Conservation (phyloP, 2,888 invertebrate species). For the Melinaea marsaeus region DNA sequence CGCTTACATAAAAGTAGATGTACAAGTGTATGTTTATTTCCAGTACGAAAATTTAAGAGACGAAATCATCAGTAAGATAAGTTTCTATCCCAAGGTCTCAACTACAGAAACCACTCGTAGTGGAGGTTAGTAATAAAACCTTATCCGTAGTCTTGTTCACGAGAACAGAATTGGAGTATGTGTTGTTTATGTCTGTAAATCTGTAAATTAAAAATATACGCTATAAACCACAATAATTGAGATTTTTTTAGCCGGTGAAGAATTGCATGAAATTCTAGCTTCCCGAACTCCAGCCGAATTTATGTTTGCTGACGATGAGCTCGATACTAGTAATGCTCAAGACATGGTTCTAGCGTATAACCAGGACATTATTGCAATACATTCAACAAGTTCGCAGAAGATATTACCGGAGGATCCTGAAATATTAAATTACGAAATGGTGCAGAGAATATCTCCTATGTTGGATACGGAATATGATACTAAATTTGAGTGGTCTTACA, state of each 20-base stretch:
- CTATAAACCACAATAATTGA: neutral
- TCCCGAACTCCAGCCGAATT: conserved; percentile 33
- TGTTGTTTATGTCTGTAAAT: no score
- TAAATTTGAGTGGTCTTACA: conserved; percentile 56
- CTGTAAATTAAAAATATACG: no score
- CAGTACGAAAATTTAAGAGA: neutral
- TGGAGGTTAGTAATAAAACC: conserved; percentile 33
- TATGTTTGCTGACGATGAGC: conserved; percentile 29
- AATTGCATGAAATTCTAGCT: conserved; percentile 37
- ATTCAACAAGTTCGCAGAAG: conserved; percentile 26
- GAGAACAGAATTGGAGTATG: neutral
- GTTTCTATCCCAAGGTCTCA: conserved; percentile 27
- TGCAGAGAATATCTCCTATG: conserved; percentile 57
- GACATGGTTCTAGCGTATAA: conserved; percentile 16
- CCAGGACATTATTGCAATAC: conserved; percentile 24
- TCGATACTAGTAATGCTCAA: conserved; percentile 20
- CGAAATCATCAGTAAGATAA: conserved; percentile 31
- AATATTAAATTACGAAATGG: conserved; percentile 39
- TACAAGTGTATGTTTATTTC: neutral
- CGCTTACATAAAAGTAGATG: no score
- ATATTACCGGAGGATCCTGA: conserved; percentile 36
- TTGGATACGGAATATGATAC: conserved; percentile 44
- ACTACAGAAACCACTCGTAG: conserved; percentile 37
- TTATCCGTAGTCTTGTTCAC: neutral
- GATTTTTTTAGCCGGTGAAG: conserved; percentile 32